phyloP scores from a whole-genome alignment of 2,888 invertebrate species.

The Anagyrus pseudococci region DNA sequence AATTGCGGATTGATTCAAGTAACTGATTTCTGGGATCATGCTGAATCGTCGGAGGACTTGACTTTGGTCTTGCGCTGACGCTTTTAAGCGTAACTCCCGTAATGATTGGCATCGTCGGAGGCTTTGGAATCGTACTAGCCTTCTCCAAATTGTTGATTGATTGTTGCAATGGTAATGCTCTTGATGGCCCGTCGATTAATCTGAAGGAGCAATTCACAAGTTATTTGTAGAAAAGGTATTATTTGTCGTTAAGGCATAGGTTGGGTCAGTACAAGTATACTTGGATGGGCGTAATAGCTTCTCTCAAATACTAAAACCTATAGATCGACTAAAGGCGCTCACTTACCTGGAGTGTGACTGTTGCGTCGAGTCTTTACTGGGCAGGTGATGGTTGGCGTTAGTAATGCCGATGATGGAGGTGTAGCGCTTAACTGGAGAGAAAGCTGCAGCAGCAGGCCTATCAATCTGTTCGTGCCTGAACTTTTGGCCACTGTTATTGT shows the following conservation, averaged over 20 bases:
- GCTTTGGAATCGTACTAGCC: constrained; percentile 42
- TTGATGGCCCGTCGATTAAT: no score
- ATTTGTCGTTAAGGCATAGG: no score
- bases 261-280: no score
- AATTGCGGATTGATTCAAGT: constrained; percentile 75
- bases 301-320: no score
- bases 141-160: not conserved
- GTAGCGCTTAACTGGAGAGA: constrained; percentile 46
- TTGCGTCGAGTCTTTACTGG: constrained; percentile 34
- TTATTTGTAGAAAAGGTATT: no score
- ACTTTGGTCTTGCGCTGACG: constrained; percentile 48
- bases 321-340: no score
- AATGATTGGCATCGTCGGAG: constrained; percentile 57
- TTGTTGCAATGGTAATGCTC: not conserved
- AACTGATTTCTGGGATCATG: constrained; percentile 72
- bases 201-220: no score
- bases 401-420: constrained; percentile 52
- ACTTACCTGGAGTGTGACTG: constrained; percentile 17
- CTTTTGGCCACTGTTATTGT: constrained; percentile 12
- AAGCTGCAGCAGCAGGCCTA: constrained; percentile 5
- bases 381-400: constrained; percentile 7
- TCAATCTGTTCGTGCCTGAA: not conserved
- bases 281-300: no score
- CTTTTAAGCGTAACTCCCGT: constrained; percentile 58
- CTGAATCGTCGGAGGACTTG: constrained; percentile 43